These are phyloP conservation scores for Hyles lineata DNA, from an alignment of 2,888 invertebrate genomes.

Conservation along the genomic window DNA sequence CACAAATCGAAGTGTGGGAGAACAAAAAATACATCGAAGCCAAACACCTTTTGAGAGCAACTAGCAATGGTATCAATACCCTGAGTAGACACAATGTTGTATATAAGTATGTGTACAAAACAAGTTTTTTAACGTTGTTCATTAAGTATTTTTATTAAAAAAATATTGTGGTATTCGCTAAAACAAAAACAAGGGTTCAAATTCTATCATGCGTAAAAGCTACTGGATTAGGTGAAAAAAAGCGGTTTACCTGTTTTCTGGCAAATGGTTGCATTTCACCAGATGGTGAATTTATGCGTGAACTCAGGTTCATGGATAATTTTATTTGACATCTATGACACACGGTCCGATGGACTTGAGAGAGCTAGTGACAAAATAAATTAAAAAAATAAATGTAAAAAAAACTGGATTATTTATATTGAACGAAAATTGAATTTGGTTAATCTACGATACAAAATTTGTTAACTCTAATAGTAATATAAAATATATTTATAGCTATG, in stretches of 20 bases:
- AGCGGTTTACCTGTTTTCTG: constrained; percentile 66
- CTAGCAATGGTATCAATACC: neutral
- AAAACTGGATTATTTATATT: neutral
- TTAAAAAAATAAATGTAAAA: constrained; percentile 38
- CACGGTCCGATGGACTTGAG: constrained; percentile 62
- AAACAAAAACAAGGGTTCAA: constrained; percentile 28
- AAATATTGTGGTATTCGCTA: neutral
- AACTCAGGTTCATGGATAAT: constrained; percentile 66
- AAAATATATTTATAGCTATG: too few species aligned
- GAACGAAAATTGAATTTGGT: too few species aligned
- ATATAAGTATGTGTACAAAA: too few species aligned
- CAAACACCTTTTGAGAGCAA: neutral
- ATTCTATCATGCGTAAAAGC: constrained; percentile 68
- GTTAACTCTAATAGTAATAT: too few species aligned
- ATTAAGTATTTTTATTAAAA: neutral
- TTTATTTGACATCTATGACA: constrained; percentile 69
- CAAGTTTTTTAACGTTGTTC: neutral
- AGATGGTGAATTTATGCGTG: constrained; percentile 77
- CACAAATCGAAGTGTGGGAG: neutral
- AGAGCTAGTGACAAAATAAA: constrained; percentile 51
- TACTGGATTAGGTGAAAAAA: constrained; percentile 78
- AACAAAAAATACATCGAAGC: neutral
- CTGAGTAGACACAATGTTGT: neutral
- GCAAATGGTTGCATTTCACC: constrained; percentile 75
- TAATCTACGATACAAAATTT: too few species aligned